A percentile compares a stretch with the other conserved stretches of the same genome.
These are phyloP conservation scores for Andricus grossulariae DNA, from an alignment of 1,140 invertebrate species.

Conservation along the genomic window DNA sequence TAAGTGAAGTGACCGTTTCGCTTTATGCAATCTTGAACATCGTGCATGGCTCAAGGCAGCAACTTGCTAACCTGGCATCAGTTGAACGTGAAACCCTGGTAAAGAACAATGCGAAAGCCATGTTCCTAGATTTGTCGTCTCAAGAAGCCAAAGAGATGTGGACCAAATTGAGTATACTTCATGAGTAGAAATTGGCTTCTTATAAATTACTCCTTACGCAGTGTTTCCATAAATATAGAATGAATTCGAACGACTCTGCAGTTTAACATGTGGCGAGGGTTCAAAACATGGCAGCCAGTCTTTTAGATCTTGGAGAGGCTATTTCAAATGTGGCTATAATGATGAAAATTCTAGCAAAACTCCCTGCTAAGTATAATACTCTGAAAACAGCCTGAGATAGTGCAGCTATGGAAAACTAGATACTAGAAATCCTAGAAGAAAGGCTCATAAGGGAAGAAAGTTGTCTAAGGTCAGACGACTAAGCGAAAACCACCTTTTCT, in stretches of 20 bases:
- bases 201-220: slow-evolving; percentile 20
- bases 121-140: too few relatives aligned
- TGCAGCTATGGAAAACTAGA: slow-evolving; percentile 25
- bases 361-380: slow-evolving; percentile 31
- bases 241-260: slow-evolving; percentile 7
- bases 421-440: slow-evolving; percentile 25
- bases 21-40: too few relatives aligned
- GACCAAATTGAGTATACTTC: too few relatives aligned
- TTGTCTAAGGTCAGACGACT: slow-evolving; percentile 13
- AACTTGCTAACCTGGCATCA: too few relatives aligned
- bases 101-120: too few relatives aligned
- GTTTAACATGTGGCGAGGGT: slow-evolving; percentile 38
- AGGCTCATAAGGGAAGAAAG: slow-evolving; percentile 35
- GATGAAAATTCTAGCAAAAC: slow-evolving; percentile 36
- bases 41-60: too few relatives aligned
- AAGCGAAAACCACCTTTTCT: slow-evolving; percentile 9
- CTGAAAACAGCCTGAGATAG: slow-evolving; percentile 35
- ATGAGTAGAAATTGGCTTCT: too few relatives aligned
- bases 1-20: too few relatives aligned
- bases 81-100: too few relatives aligned
- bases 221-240: slow-evolving; percentile 26
- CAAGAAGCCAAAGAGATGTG: too few relatives aligned
- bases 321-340: slow-evolving; percentile 33
- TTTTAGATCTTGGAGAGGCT: slow-evolving; percentile 36
- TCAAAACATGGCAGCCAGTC: slow-evolving; percentile 31